These are phyloP conservation scores for Etheostoma nigrum DNA, from an alignment of 2,797 vertebrate species.

Conservation along the genomic window DNA sequence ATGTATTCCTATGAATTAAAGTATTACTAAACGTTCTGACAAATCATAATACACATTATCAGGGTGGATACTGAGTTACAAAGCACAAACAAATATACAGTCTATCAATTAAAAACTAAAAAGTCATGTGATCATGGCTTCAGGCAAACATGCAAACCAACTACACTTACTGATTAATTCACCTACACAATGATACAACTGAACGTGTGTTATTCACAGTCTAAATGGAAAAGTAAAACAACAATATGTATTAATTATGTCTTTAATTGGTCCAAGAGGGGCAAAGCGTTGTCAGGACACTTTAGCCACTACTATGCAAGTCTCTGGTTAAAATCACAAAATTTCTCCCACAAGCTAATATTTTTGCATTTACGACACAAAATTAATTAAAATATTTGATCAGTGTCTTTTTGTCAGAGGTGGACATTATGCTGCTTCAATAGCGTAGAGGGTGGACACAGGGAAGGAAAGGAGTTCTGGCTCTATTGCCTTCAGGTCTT, in stretches of 20 bases:
- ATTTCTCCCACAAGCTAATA: neutral
- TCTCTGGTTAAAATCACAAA: neutral
- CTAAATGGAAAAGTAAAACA: neutral
- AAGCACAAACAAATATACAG: neutral
- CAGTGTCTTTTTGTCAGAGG: neutral
- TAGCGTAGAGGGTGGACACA: conserved; percentile 14
- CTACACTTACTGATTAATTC: neutral
- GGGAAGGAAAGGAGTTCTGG: conserved; percentile 9
- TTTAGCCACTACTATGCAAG: neutral
- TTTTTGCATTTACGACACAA: neutral
- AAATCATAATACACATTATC: neutral
- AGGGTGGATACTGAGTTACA: neutral
- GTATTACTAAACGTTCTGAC: neutral
- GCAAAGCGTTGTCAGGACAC: neutral
- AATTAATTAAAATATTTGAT: conserved; percentile 6
- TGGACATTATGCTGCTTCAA: conserved; percentile 19
- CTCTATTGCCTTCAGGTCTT: conserved; percentile 40
- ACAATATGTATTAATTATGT: neutral
- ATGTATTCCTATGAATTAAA: neutral
- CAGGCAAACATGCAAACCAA: neutral
- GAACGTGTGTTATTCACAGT: neutral
- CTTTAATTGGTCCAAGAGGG: neutral
- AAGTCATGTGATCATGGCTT: conserved; percentile 12
- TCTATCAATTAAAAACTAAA: neutral
- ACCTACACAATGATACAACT: neutral